Evolutionary conservation across 1,140 invertebrate genomes (phyloP).

Genomic region (Heliconius hewitsoni): DNA sequence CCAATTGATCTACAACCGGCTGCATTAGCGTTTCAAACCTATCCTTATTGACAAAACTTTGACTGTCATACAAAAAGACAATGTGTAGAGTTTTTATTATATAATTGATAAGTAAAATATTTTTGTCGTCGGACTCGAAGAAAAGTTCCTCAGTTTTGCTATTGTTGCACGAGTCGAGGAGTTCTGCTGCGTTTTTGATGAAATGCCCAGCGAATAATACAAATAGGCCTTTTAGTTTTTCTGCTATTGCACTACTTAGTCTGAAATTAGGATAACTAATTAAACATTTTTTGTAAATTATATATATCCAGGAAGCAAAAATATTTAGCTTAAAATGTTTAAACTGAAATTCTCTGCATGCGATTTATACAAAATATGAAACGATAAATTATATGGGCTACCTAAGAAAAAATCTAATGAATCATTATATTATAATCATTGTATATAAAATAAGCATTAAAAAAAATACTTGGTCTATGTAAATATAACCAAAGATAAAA

Average conservation of each 20-base stretch:
- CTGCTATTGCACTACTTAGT: conserved; percentile 88
- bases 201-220: conserved; percentile 93
- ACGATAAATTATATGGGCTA: no score
- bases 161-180: conserved; percentile 84
- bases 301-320: background rate
- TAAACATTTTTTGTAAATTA: background rate
- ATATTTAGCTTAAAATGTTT: background rate
- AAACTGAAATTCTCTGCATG: no score
- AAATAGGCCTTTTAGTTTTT: conserved; percentile 93
- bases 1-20: conserved; percentile 93
- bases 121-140: conserved; percentile 81
- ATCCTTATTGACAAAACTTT: conserved; percentile 92
- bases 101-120: conserved; percentile 84
- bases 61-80: conserved; percentile 91
- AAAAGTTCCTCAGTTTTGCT: conserved; percentile 79
- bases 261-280: conserved; percentile 62
- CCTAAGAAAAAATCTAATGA: no score
- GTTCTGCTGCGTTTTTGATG: conserved; percentile 88
- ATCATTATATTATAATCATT: no score
- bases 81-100: conserved; percentile 88
- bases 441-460: no score
- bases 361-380: no score
- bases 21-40: conserved; percentile 91
- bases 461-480: no score
- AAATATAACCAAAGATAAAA: no score